Evolutionary conservation across 2,113 vertebrate species (phyloP), one percentile per base, ranked within the genome.

Genomic region (Gobius niger): DNA sequence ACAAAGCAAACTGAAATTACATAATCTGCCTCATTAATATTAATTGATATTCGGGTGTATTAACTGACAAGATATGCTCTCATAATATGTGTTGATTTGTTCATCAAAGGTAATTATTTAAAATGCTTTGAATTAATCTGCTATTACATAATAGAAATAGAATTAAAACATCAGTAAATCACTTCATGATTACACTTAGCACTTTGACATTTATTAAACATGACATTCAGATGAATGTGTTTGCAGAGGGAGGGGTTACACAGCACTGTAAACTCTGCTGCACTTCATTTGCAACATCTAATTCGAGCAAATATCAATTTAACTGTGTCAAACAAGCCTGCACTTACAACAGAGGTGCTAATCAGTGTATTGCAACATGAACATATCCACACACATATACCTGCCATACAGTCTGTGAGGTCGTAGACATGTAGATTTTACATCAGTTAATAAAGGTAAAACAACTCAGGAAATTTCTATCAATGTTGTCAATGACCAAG

Each of bases 61-160:
- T 7, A 7, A 52, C 47, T 49, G 47, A 18, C n/a, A 18, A 16
- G n/a, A 52, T 4, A 15, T 54, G 18, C 11, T 19, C 18, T 54
- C 51, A 19, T 7, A 50, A 7, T 54, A 10, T 4, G 8, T 18
- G 7, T 19, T 52, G 51, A 52, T 18, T 9, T 10, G 18, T 24
- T 54, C 52, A 54, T 54, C 7, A 54, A 19, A 54, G 11, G 52
- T 24, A 54, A 51, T 16, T 51, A 51, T 7, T 24, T 49, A 12
- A 49, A 49, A 49, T 8, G 24, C 9, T 54, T 10, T 34, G 24
- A 34, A 34, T 19, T 12, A 54, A 54, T 54, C 52, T 40, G 9
- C 73, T 68, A 76, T 74, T 56, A 66, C 15, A 67, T 59, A 19
- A 78, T 62, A 41, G 41, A 16, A 57, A 66, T 67, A 54, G 69